phyloP scores from a whole-genome alignment of 2,888 invertebrate genomes.

The Ischnus inquisitorius region DNA sequence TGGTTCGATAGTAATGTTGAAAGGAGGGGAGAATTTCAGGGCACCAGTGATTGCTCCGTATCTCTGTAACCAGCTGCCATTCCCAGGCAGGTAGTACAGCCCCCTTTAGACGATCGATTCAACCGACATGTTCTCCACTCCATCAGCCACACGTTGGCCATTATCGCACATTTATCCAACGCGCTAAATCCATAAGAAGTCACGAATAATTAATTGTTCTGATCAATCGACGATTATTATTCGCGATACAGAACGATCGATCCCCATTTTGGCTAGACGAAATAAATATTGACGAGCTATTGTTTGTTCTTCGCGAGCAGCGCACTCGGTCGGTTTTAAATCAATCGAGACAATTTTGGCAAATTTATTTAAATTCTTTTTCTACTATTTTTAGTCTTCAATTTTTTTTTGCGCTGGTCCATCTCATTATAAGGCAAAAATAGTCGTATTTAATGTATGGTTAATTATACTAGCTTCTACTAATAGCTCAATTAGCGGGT shows the following conservation, averaged over 20 bases:
- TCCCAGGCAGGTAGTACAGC: constrained; percentile 79
- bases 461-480: constrained; percentile 72
- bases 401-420: neutral
- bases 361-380: neutral
- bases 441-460: constrained; percentile 20
- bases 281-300: neutral
- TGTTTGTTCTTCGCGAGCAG: neutral
- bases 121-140: constrained; percentile 42
- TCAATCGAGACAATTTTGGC: neutral
- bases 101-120: constrained; percentile 70
- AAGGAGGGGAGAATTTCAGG: constrained; percentile 49
- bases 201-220: neutral
- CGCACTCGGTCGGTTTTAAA: neutral
- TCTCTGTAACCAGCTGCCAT: constrained; percentile 83
- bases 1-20: constrained; percentile 41
- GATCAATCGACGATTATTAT: neutral
- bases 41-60: constrained; percentile 77
- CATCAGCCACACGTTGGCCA: constrained; percentile 42
- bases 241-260: neutral
- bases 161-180: constrained; percentile 24
- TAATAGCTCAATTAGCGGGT: constrained; percentile 74
- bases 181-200: constrained; percentile 19
- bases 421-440: constrained; percentile 33
- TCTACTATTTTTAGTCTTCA: neutral
- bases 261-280: neutral